Conservation (phyloP, 2,113 vertebrate species). For the Dinomys branickii region DNA sequence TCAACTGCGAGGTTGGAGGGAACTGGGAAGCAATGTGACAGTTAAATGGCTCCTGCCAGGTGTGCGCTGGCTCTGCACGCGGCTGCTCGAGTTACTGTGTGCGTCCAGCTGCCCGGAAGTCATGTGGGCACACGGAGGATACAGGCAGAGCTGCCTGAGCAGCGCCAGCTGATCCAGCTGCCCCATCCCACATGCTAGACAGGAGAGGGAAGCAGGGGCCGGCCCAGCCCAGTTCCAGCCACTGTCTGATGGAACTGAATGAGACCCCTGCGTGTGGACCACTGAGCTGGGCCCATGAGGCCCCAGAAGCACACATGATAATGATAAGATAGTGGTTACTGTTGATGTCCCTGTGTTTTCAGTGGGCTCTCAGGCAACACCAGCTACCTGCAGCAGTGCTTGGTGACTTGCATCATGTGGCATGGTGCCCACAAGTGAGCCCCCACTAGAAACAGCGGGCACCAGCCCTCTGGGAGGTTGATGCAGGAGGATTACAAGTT, state of each 20-base stretch:
- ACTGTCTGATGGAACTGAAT: neutral
- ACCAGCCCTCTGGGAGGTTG: neutral
- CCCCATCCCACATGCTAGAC: neutral
- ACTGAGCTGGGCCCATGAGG: neutral
- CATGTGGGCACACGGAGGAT: no score
- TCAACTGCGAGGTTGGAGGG: neutral
- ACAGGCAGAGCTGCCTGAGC: neutral
- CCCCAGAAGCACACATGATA: neutral
- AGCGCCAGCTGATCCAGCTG: neutral
- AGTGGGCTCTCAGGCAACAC: neutral
- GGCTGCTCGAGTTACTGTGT: accelerated
- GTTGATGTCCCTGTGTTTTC: neutral
- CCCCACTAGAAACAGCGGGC: neutral
- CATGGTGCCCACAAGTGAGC: neutral
- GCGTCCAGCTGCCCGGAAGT: neutral
- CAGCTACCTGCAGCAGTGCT: neutral
- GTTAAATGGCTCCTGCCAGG: accelerated
- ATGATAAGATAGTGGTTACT: neutral
- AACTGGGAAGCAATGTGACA: neutral
- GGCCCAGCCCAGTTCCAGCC: neutral
- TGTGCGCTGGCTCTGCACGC: no score
- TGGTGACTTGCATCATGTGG: neutral
- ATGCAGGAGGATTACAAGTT: neutral
- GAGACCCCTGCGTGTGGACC: neutral
- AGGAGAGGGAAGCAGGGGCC: neutral